These are phyloP conservation scores for Gopherus flavomarginatus DNA, from an alignment of 2,113 vertebrate genomes.

Conservation along the genomic window DNA sequence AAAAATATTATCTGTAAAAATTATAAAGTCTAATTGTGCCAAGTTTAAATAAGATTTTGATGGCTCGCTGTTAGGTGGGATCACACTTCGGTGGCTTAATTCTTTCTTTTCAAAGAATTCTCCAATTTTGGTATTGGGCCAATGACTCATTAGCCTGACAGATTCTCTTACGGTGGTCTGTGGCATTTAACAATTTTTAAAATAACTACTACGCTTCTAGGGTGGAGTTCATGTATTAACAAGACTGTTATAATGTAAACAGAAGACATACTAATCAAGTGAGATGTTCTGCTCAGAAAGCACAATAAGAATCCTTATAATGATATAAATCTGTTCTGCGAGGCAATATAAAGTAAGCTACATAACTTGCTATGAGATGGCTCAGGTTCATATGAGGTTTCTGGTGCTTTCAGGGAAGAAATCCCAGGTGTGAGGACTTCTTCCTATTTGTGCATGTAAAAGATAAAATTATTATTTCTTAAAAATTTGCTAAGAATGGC, in stretches of 20 bases:
- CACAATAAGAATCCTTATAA: slow-evolving; percentile 22
- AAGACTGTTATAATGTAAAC: not conserved
- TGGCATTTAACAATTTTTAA: too few species aligned
- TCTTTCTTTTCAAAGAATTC: not conserved
- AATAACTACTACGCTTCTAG: too few species aligned
- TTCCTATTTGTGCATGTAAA: not conserved
- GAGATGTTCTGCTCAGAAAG: slow-evolving; percentile 42
- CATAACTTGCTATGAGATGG: not conserved
- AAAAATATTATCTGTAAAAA: too few species aligned
- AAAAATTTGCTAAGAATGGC: not conserved
- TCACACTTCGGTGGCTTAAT: not conserved
- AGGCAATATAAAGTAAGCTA: accelerated
- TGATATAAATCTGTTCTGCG: not conserved
- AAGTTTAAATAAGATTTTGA: too few species aligned
- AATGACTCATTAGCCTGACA: not conserved
- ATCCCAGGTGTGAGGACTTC: not conserved
- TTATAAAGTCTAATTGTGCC: too few species aligned
- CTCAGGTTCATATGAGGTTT: not conserved
- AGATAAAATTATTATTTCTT: not conserved
- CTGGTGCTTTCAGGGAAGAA: not conserved
- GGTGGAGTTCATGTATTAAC: too few species aligned
- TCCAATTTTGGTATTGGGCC: not conserved
- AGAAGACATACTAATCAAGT: not conserved
- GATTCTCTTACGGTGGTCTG: too few species aligned
- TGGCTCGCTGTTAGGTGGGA: not conserved